Evolutionary conservation across 1,140 invertebrate species (phyloP), one percentile per base, ranked within the genome.

Genomic region (Drosophila ambigua): DNA sequence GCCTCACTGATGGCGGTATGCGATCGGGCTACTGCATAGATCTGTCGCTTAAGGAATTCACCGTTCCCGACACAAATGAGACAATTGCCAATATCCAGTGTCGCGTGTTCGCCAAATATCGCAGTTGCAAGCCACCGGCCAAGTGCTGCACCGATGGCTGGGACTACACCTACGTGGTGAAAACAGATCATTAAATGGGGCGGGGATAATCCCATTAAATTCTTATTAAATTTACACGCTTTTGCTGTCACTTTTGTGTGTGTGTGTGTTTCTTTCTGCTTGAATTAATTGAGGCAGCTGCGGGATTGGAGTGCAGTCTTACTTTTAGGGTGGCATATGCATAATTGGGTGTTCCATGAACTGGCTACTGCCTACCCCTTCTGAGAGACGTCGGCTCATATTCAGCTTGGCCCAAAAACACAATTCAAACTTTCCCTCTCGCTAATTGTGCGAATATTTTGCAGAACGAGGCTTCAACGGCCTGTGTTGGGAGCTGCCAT

Each of bases 401-500:
- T 62, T 71, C 41, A 45, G 51, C 52, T 68, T 85, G 78, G 59
- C 81, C 81, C 54, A 87, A 64, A 85, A 87, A 87, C 81, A 85
- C 78, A 78, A 82, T 81, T 77, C 57, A 72, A 63, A 84, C 68
- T 67, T 85, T 68, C 45, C 62, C 51, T 62, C 51, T 74, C 73
- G 71, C 83, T 82, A 85, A 85, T 85, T 85, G 81, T 75, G 81
- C 68, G 74, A 71, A 72, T 68, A 77, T 77, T 62, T 79, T 23
- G 55, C 35, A 71, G 35, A 77, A 65, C 59, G 74, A 57, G 58
- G 78, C 8, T 28, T 24, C 23, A 3, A 3, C 23, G 23, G 28
- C 6, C 28, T 28, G 28, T 20, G 28, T 24, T 4, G 2, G 23
- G 23, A 4, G 28, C 57, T 66, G 64, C 64, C 62, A 78, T 82